Percentiles rank a stretch among this genome's conserved stretches.
These are phyloP conservation scores for Drosophila gunungcola DNA, from an alignment of 1,140 invertebrate genomes.

Conservation along the genomic window DNA sequence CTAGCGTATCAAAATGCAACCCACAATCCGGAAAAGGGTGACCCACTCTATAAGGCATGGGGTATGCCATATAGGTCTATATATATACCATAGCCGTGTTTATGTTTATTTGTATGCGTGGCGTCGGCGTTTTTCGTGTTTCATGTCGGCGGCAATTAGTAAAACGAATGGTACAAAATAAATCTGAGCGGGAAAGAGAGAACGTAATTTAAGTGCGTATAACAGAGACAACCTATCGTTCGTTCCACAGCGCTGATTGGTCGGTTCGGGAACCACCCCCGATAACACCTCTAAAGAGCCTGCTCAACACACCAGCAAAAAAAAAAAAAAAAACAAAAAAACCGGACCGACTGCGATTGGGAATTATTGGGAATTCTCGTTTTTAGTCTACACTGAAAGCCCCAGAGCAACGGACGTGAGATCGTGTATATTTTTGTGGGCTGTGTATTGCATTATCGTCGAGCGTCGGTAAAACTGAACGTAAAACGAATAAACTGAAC, in stretches of 20 bases:
- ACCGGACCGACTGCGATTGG: conserved; percentile 56
- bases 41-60: conserved; percentile 19
- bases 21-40: conserved; percentile 60
- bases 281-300: conserved; percentile 7
- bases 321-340: conserved; percentile 15
- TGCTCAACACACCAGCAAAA: background rate
- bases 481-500: conserved; percentile 13
- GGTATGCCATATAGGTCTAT: background rate
- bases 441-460: conserved; percentile 21
- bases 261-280: conserved; percentile 22
- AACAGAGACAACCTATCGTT: conserved; percentile 2
- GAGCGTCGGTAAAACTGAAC: conserved; percentile 47
- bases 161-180: conserved; percentile 62
- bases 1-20: conserved; percentile 81
- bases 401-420: conserved; percentile 74
- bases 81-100: background rate
- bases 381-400: conserved; percentile 79
- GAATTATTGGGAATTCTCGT: conserved; percentile 65
- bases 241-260: conserved; percentile 70
- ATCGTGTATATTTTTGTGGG: conserved; percentile 37
- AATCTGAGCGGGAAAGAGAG: conserved; percentile 43
- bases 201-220: background rate
- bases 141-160: conserved; percentile 66
- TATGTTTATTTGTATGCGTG: conserved; percentile 1
- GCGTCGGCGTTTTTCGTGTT: conserved; percentile 22